Evolutionary conservation across 2,797 vertebrate genomes (phyloP).

Genomic region (Cottoperca gobio): DNA sequence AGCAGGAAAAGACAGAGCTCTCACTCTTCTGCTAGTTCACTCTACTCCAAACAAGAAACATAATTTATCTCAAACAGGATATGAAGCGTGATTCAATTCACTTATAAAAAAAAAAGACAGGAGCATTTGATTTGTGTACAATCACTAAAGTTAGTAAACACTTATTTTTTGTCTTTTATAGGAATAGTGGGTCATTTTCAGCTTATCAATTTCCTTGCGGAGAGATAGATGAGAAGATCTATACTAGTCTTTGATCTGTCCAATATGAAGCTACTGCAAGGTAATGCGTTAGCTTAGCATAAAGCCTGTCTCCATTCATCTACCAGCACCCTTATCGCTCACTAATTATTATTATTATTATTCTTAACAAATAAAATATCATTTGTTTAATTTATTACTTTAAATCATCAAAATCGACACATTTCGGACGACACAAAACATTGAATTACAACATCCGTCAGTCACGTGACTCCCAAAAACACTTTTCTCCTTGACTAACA

Average conservation of each 20-base stretch:
- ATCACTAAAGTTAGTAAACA: not conserved
- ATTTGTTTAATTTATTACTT: not conserved
- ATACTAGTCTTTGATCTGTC: not conserved
- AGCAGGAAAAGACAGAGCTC: constrained; percentile 31
- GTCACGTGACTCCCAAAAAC: too few relatives aligned
- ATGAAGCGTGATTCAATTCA: not conserved
- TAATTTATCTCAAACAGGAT: not conserved
- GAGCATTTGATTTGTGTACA: not conserved
- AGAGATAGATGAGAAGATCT: not conserved
- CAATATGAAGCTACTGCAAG: not conserved
- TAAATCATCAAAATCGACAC: too few relatives aligned
- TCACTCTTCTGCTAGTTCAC: constrained; percentile 52
- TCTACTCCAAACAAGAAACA: not conserved
- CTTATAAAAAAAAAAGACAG: not conserved
- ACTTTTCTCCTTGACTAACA: too few relatives aligned
- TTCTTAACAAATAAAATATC: not conserved
- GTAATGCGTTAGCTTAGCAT: not conserved
- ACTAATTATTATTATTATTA: not conserved
- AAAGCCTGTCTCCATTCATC: too few relatives aligned
- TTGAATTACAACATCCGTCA: too few relatives aligned
- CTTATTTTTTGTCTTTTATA: not conserved
- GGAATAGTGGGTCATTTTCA: not conserved
- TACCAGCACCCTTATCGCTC: too few relatives aligned
- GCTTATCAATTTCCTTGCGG: too few relatives aligned
- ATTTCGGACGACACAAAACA: too few relatives aligned